Evolutionary conservation across 2,888 invertebrate genomes (phyloP), one percentile per base, ranked within the genome.

Genomic region (Drosophila borborema): DNA sequence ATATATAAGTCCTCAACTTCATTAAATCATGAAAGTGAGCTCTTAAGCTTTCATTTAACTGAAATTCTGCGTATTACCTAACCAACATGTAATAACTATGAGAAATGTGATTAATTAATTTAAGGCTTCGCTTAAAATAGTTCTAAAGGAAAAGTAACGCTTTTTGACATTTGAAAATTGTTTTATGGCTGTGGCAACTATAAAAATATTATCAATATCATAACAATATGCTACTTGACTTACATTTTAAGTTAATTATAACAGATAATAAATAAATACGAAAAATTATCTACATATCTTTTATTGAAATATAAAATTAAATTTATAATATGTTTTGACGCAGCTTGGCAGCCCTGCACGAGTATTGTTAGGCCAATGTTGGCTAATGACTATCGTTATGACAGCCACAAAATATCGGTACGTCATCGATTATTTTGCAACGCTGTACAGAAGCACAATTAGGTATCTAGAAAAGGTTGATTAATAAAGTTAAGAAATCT

Each of bases 31-130:
- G 64, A 76, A 3, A 61, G 56, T 51, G 69, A 83, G 45, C 43
- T 78, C 10, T 71, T 81, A 31, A 86, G 72, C 62, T 81, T 82
- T 65, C 74, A 82, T 12, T n/a, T 83, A 16, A 76, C 67, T 4
- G 66, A 83, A 54, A 58, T 86, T 54, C 49, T 82, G 3, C 20
- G 46, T 43, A 48, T 82, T 43, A 28, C 64, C 36, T 83, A 54
- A 74, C 28, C 23, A 10, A 18, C 0, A 16, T 9, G 20, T 28
- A 12, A 16, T 31, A 6, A 2, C 6, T 51, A 41, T 36, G n/a
- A 28, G 9, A 36, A 18, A 2, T 20, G 20, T 65, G 45, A 41
- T 43, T 46, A 4, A 38, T 4, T 16, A 23, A 28, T 31, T 18
- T 18, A n/a, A 18, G 0, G 3, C n/a, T n/a, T 31, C 5, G 23